Percentiles rank a stretch among this genome's conserved stretches.
Evolutionary conservation across 1,140 invertebrate genomes (phyloP).

Genomic region (Caenorhabditis tropicalis): DNA sequence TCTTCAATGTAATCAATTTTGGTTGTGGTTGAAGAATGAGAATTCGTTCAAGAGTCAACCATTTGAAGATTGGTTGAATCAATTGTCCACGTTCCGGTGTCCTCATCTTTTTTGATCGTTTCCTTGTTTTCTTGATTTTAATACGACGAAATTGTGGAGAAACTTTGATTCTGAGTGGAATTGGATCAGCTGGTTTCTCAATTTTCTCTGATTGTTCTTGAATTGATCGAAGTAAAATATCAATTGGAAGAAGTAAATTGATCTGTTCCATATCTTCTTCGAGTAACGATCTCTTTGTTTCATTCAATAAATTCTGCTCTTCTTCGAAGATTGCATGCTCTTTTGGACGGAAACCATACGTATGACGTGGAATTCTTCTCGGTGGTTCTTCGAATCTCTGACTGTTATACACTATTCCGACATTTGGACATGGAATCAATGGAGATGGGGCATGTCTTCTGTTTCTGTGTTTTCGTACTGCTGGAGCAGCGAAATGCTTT

Average conservation of each 20-base stretch:
- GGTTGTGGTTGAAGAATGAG: neutral
- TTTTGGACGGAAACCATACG: neutral
- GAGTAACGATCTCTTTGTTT: neutral
- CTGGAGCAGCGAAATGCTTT: neutral
- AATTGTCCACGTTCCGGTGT: conserved; percentile 11
- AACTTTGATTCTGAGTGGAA: neutral
- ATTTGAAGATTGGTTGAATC: neutral
- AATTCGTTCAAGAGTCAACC: neutral
- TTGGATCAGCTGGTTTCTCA: neutral
- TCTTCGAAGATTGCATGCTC: neutral
- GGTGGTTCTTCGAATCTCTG: neutral
- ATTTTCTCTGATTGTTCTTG: neutral
- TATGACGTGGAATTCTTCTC: too few species aligned
- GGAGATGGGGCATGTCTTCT: neutral
- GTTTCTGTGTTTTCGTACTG: neutral
- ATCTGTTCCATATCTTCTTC: neutral
- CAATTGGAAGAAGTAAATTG: neutral
- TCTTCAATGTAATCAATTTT: neutral
- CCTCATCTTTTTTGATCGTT: neutral
- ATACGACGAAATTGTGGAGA: neutral
- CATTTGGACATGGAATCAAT: neutral
- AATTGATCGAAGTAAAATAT: neutral
- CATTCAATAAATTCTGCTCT: neutral
- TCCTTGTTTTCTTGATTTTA: neutral
- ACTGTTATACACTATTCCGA: neutral